These are phyloP conservation scores for Tetraneura akinire DNA, from an alignment of 1,140 invertebrate species.

Conservation along the genomic window DNA sequence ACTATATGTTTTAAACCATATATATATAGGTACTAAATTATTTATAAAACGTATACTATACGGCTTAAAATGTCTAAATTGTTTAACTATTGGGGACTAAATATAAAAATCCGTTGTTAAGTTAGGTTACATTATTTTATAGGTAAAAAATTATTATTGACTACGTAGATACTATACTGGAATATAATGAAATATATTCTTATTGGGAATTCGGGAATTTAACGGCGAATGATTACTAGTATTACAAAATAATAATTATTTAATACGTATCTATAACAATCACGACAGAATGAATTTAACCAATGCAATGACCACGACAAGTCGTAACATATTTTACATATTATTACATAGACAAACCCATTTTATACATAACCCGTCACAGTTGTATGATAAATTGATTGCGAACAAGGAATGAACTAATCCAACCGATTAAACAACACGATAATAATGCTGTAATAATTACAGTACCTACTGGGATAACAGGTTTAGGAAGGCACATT, in stretches of 20 bases:
- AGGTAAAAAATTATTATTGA: too few species aligned
- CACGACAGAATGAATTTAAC: background rate
- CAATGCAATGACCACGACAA: background rate
- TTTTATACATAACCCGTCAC: background rate
- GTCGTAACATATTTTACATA: background rate
- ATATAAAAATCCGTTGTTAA: too few species aligned
- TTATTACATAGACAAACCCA: background rate
- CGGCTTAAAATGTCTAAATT: too few species aligned
- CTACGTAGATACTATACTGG: too few species aligned
- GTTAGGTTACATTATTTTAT: too few species aligned
- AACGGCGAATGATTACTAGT: background rate
- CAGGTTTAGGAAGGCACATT: background rate
- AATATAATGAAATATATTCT: too few species aligned
- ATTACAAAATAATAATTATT: background rate
- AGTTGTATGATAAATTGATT: constrained; percentile 9
- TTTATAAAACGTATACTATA: too few species aligned
- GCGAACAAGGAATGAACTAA: background rate
- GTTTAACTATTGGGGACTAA: too few species aligned
- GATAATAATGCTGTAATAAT: constrained; percentile 27
- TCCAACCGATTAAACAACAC: background rate
- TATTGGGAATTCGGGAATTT: too few species aligned
- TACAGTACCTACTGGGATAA: background rate
- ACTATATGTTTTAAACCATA: too few species aligned
- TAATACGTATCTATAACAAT: too few species aligned
- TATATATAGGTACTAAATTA: too few species aligned